phyloP scores from a whole-genome alignment of 2,113 vertebrate genomes.

The Vulpes vulpes region DNA sequence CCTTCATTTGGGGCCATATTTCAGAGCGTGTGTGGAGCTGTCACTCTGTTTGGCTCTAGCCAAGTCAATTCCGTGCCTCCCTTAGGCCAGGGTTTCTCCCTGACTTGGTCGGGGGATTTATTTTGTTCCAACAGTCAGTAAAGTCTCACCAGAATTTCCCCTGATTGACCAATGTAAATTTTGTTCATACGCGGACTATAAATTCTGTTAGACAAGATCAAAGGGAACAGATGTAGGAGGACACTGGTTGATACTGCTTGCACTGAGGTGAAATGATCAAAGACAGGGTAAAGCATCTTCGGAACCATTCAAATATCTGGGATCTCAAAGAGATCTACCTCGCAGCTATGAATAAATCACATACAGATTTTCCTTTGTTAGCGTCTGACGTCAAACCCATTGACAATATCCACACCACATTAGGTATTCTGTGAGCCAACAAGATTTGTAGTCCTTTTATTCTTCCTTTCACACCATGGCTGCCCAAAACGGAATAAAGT shows the following conservation, averaged over 20 bases:
- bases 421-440: constrained; percentile 81
- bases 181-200: constrained; percentile 88
- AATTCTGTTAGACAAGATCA: constrained; percentile 91
- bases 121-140: constrained; percentile 84
- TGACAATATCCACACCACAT: constrained; percentile 83
- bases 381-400: constrained; percentile 79
- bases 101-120: constrained; percentile 81
- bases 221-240: constrained; percentile 87
- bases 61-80: constrained; percentile 81
- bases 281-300: constrained; percentile 84
- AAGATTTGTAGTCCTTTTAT: constrained; percentile 78
- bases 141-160: constrained; percentile 86
- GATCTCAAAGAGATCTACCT: constrained; percentile 86
- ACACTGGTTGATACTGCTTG: constrained; percentile 81
- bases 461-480: constrained; percentile 74
- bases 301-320: constrained; percentile 87
- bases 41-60: constrained; percentile 77
- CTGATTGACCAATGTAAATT: constrained; percentile 87
- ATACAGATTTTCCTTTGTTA: constrained; percentile 83
- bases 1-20: constrained; percentile 79
- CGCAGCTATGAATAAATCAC: constrained; percentile 88
- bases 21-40: constrained; percentile 70
- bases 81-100: constrained; percentile 83
- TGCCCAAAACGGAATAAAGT: constrained; percentile 79
- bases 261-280: constrained; percentile 87